These are phyloP conservation scores for Astreopora myriophthalma DNA, from an alignment of 64 coral and sea anemone genomes.

Conservation along the genomic window DNA sequence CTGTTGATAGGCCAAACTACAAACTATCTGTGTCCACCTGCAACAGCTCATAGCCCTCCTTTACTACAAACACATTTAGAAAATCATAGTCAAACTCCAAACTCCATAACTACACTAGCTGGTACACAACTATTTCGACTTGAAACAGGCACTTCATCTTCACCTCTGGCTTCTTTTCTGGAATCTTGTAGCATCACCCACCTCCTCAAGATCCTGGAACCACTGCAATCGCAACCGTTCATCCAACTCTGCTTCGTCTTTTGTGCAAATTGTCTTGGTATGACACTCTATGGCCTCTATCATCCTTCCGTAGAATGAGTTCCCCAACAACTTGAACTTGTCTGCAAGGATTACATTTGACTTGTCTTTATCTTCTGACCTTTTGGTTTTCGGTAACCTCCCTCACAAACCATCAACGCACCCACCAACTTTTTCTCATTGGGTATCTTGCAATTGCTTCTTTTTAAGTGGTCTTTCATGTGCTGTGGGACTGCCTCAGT, in stretches of 20 bases:
- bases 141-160: constrained; percentile 45
- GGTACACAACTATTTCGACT: constrained; percentile 38
- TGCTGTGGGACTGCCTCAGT: too few relatives aligned
- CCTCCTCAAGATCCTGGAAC: constrained; percentile 59
- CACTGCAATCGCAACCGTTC: not conserved
- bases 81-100: constrained; percentile 46
- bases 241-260: not conserved
- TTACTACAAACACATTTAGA: not conserved
- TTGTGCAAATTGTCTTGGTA: not conserved
- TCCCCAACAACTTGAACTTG: too few relatives aligned
- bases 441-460: too few relatives aligned
- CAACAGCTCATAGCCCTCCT: constrained; percentile 42
- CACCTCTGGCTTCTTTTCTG: not conserved
- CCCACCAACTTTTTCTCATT: too few relatives aligned
- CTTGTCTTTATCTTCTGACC: too few relatives aligned
- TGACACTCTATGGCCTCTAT: constrained; percentile 59
- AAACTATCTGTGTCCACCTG: constrained; percentile 65
- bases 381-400: too few relatives aligned
- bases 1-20: not conserved
- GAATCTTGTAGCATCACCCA: constrained; percentile 3
- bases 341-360: too few relatives aligned
- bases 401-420: too few relatives aligned
- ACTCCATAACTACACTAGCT: constrained; percentile 52
- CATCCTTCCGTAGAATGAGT: constrained; percentile 33
- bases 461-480: too few relatives aligned